Base-by-base conservation (phyloP, 2,113 vertebrate species). In the Hemiscyllium ocellatum region DNA sequence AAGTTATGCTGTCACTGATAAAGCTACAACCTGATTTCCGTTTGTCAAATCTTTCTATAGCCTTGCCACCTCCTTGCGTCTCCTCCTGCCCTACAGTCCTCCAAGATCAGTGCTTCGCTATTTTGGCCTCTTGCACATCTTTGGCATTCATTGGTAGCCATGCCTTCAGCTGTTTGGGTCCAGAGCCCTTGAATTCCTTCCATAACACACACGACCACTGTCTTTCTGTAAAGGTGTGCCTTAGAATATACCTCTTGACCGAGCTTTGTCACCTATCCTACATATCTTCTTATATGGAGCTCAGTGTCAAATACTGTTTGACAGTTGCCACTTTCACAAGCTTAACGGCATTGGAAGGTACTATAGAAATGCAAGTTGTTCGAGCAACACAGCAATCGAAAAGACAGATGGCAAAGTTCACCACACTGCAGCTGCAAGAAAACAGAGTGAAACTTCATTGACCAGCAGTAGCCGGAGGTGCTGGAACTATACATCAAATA, bases 361-460 rank as follows among this genome's bases (percentile, higher is more conserved):
- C 52, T 29, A 33, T 17, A n/a, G 33, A 90, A 90, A 90, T 96
- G 95, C 96, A 20, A 96, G 97, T 96, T 96, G 97, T 96, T 96
- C 96, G 96, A 96, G 85, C 94, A 83, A 83, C 13, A 85, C 4
- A 4, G 66, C 50, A 50, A 70, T 96, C 65, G 69, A 65, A 56
- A 89, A 29, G 20, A 70, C 65, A 93, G 56, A 90, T 91, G 89
- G 65, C 85, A 90, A 29, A 83, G 96, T 96, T 96, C 96, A 96
- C 97, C 78, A 96, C 96, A 96, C 47, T 52, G 66, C 37, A 80
- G 72, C 33, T 68, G 96, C 96, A 96, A 96, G 37, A 8, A 68
- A 13, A 72, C 47, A 61, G 24, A 90, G 96, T 97, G 96, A 96
- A 96, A 97, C 96, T 96, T 26, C 24, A 61, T 1, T 61, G 69